Conservation (phyloP, 2,888 invertebrate species). For the Melipona beecheii region DNA sequence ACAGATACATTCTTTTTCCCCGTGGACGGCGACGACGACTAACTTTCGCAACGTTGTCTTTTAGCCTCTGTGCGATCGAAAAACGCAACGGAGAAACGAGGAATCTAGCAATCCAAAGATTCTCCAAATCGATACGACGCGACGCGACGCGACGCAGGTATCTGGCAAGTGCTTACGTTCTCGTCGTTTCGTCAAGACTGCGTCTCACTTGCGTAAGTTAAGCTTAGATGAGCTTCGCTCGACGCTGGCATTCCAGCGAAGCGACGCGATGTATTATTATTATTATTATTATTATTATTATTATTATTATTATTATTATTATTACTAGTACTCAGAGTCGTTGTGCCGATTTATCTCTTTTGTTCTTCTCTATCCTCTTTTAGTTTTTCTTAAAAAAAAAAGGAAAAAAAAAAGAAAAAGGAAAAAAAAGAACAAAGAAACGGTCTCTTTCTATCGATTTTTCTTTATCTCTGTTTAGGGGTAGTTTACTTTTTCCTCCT, state of each 20-base stretch:
- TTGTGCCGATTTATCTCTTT: conserved; percentile 25
- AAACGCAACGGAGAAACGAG: not conserved
- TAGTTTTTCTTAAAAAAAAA: not conserved
- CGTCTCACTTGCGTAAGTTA: not conserved
- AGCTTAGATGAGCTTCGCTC: not conserved
- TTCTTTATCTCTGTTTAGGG: not conserved
- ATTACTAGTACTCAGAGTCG: not conserved
- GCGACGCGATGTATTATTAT: conserved; percentile 6
- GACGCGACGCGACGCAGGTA: not conserved
- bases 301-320: no score
- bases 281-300: no score
- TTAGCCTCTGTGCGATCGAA: conserved; percentile 17
- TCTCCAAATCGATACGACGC: not conserved
- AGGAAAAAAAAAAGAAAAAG: not conserved
- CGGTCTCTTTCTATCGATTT: not conserved
- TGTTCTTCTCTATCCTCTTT: not conserved
- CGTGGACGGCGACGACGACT: not conserved
- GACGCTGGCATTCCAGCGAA: not conserved
- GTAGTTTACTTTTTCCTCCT: not conserved
- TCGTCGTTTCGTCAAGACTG: not conserved
- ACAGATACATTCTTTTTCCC: not conserved
- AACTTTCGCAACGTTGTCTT: conserved; percentile 38
- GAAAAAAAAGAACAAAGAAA: not conserved
- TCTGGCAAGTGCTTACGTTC: not conserved
- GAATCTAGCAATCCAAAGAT: not conserved